phyloP scores from a whole-genome alignment of 2,888 invertebrate species.

The Aricia artaxerxes region DNA sequence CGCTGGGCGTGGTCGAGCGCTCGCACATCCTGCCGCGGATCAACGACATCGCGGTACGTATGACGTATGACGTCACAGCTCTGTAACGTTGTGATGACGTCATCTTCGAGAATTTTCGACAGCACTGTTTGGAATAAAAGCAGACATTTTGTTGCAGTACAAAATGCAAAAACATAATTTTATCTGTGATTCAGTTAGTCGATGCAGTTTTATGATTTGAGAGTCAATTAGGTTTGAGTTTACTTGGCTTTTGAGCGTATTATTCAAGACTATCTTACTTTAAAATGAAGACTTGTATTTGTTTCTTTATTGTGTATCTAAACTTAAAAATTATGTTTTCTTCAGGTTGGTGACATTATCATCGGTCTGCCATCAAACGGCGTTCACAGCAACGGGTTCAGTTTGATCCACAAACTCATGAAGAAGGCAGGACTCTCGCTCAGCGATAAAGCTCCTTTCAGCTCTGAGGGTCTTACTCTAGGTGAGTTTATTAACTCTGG shows the following conservation, averaged over 20 bases:
- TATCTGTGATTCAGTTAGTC: too few relatives aligned
- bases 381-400: conserved; percentile 98
- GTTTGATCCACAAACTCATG: conserved; percentile 92
- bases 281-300: too few relatives aligned
- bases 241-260: too few relatives aligned
- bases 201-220: too few relatives aligned
- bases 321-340: not conserved
- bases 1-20: conserved; percentile 95
- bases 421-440: conserved; percentile 84
- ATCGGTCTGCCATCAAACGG: conserved; percentile 96
- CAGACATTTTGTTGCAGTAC: too few relatives aligned
- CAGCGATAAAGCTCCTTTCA: conserved; percentile 86
- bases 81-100: not conserved
- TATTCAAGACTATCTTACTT: too few relatives aligned
- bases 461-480: conserved; percentile 83
- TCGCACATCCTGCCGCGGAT: conserved; percentile 86
- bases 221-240: too few relatives aligned
- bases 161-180: too few relatives aligned
- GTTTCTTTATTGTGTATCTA: too few relatives aligned
- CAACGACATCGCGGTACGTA: conserved; percentile 81
- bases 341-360: conserved; percentile 86
- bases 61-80: not conserved
- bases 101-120: not conserved
- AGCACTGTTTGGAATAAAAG: too few relatives aligned
- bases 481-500: conserved; percentile 70